phyloP scores from a whole-genome alignment of 2,888 invertebrate species.

The Syritta pipiens region DNA sequence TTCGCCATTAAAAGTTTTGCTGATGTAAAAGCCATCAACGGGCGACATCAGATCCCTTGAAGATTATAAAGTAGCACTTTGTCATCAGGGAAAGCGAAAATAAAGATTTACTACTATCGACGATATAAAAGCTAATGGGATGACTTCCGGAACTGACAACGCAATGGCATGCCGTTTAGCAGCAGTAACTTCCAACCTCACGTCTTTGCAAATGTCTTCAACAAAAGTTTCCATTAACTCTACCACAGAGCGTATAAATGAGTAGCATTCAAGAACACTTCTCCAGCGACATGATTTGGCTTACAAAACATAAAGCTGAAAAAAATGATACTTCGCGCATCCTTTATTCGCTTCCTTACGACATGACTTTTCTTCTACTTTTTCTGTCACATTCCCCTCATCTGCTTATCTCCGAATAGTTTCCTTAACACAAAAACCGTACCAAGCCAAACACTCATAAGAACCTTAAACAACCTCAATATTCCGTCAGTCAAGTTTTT shows the following conservation, averaged over 20 bases:
- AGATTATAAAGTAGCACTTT: slow-evolving; percentile 25
- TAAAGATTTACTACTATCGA: slow-evolving; percentile 58
- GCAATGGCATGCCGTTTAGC: no score
- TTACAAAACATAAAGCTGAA: slow-evolving; percentile 25
- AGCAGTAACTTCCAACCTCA: no score
- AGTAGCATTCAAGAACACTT: no score
- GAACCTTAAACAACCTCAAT: slow-evolving; percentile 18
- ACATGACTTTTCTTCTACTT: neutral
- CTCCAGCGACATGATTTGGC: slow-evolving; percentile 6
- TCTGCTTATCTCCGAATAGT: slow-evolving; percentile 44
- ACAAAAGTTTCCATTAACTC: slow-evolving; percentile 57
- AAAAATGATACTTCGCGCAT: slow-evolving; percentile 9
- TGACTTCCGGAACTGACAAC: slow-evolving; percentile 42
- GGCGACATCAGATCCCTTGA: neutral
- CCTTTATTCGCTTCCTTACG: slow-evolving; percentile 31
- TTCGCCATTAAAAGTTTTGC: no score
- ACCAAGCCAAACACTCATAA: slow-evolving; percentile 10
- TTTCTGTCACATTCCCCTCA: slow-evolving; percentile 25
- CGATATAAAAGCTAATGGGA: slow-evolving; percentile 64
- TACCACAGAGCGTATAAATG: no score
- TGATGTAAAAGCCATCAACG: no score
- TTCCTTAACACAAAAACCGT: slow-evolving; percentile 10
- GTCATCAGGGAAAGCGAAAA: slow-evolving; percentile 52
- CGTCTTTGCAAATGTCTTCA: no score
- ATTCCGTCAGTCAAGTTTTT: slow-evolving; percentile 31